Conservation (phyloP, 2,888 invertebrate genomes). For the Lamellibrachia satsuma region DNA sequence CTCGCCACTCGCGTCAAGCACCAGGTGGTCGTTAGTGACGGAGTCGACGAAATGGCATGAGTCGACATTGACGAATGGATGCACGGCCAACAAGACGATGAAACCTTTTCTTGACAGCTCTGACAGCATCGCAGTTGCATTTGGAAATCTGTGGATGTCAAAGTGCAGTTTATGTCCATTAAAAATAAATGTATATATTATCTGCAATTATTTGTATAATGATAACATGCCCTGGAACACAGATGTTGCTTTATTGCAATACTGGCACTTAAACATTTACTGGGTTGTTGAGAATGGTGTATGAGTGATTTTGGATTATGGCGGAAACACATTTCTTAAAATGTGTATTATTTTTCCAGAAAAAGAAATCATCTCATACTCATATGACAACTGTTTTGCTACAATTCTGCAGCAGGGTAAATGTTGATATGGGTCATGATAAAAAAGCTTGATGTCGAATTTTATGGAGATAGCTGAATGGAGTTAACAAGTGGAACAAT, state of each 20-base stretch:
- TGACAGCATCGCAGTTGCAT: constrained; percentile 73
- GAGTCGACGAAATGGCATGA: constrained; percentile 57
- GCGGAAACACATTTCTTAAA: background rate
- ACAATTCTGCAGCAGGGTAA: background rate
- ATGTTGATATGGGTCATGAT: no score
- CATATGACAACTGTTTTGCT: background rate
- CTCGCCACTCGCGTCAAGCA: constrained; percentile 21
- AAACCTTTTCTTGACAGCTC: constrained; percentile 73
- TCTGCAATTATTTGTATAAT: no score
- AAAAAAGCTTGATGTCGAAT: no score
- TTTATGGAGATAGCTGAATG: background rate
- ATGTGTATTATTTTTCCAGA: background rate
- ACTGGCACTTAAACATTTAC: background rate
- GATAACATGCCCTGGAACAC: background rate
- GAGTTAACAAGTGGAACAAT: background rate
- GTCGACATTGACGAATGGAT: constrained; percentile 82
- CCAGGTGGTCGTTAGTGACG: constrained; percentile 18
- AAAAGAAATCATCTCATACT: background rate
- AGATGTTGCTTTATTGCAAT: background rate
- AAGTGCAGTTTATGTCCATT: constrained; percentile 84
- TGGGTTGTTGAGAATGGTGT: background rate
- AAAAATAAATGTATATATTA: no score
- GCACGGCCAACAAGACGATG: constrained; percentile 79
- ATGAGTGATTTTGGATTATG: background rate
- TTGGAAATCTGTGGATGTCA: constrained; percentile 75